phyloP scores from a whole-genome alignment of 2,888 invertebrate genomes.

The Choristoneura rosaceana region DNA sequence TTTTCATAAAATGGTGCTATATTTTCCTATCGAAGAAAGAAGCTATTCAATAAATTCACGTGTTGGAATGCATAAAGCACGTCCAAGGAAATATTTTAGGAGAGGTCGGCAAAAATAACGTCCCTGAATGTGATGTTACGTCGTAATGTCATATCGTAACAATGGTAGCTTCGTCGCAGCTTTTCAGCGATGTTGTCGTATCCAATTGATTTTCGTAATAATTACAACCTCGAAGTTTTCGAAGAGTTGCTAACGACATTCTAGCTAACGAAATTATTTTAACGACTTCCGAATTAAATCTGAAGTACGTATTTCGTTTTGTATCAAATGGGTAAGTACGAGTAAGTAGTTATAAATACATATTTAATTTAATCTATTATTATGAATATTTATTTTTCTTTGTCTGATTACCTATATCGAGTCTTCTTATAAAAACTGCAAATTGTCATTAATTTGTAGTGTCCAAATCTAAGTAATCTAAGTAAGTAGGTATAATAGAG shows the following conservation, averaged over 20 bases:
- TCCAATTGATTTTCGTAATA: not conserved
- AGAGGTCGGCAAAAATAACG: not conserved
- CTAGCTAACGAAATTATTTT: not conserved
- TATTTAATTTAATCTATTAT: too few relatives aligned
- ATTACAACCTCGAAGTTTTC: not conserved
- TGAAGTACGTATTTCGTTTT: not conserved
- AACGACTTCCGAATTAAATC: not conserved
- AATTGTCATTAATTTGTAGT: too few relatives aligned
- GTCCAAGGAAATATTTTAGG: slow-evolving; percentile 11
- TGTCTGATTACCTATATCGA: too few relatives aligned
- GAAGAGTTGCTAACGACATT: not conserved
- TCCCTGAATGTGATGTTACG: not conserved
- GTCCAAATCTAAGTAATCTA: too few relatives aligned
- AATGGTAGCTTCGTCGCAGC: not conserved
- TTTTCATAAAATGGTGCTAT: slow-evolving; percentile 3
- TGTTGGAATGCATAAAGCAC: slow-evolving; percentile 29
- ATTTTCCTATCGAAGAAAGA: slow-evolving; percentile 2
- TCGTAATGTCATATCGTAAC: not conserved
- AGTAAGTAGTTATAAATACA: too few relatives aligned
- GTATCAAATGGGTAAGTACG: not conserved
- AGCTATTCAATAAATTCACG: slow-evolving; percentile 31
- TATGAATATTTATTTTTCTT: too few relatives aligned
- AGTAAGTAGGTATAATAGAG: too few relatives aligned
- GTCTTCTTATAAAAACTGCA: too few relatives aligned
- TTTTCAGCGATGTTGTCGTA: not conserved